Percentiles rank a stretch among this genome's conserved stretches.
Conservation (phyloP, 2,113 vertebrate species). For the Phrynocephalus versicolor region DNA sequence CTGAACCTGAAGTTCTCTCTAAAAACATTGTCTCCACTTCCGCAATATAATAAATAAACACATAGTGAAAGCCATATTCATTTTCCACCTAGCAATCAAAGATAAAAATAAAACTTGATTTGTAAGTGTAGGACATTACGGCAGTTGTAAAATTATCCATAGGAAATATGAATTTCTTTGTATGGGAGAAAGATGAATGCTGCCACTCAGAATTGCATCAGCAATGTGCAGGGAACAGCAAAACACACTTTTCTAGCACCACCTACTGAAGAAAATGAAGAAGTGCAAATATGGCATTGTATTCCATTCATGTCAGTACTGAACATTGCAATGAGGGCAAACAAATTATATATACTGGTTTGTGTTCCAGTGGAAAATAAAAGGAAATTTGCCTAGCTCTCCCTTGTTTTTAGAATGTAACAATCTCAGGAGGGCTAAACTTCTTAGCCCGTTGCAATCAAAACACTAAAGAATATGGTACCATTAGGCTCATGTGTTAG, state of each 20-base stretch:
- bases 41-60: neutral
- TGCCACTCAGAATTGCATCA: neutral
- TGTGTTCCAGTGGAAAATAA: neutral
- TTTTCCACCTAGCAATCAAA: neutral
- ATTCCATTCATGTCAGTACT: neutral
- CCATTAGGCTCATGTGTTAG: too few relatives aligned
- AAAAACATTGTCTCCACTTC: neutral
- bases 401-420: neutral
- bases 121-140: neutral
- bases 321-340: neutral
- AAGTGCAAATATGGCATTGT: neutral
- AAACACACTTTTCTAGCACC: slow-evolving; percentile 48
- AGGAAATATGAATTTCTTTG: neutral
- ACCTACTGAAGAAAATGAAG: slow-evolving; percentile 44
- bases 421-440: too few relatives aligned
- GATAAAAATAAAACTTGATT: neutral
- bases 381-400: neutral
- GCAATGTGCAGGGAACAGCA: neutral
- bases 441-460: too few relatives aligned
- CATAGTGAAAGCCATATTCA: neutral
- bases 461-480: too few relatives aligned
- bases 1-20: neutral
- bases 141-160: neutral
- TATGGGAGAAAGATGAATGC: fast-evolving
- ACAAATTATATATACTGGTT: neutral